Base-by-base conservation (phyloP, 2,888 invertebrate species). In the Poecilobothrus nobilitatus region DNA sequence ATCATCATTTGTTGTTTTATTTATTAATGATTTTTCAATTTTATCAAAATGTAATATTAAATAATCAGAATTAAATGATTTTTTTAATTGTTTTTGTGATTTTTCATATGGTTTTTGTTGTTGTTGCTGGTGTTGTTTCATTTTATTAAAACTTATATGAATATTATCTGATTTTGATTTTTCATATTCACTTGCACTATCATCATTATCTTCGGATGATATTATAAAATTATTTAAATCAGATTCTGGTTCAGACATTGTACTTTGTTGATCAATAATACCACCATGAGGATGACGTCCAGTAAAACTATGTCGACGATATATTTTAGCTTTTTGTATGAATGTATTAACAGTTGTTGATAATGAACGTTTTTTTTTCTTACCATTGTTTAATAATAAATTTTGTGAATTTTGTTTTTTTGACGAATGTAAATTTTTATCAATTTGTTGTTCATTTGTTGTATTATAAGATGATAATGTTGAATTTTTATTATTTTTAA, bases 271-370 rank as follows among this genome's bases (percentile, higher is more conserved):
- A 34, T 33, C 33, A 67, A 75, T 74, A 67, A 75, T 74, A 70
- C 78, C 76, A 72, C 78, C 81, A 68, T 87, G 87, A 64, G 80
- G 78, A 44, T 79, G 76, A 72, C 77, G 76, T 69, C 76, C 71
- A 66, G 75, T 74, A 70, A 79, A 77, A 72, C 78, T 81, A 68
- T 87, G 87, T 64, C 81, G 78, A 44, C 80, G 76, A 72, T 80
- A 80, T 0, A 77, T 77, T 78, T 92, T 91, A 0, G 93, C 93
- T 83, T 93, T 94, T 79, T 92, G 92, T 74, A 94, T 83, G 71
- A 94, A 87, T 27, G 91, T 92, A 1, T 92, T 92, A 82, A 94
- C 89, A 0, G 93, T 93, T 0, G 92, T 89, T 0, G 92, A 91
- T 68, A 94, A 84, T 7, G 89, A 88, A 73, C 91, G 90, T 77